Conservation (phyloP, 2,113 vertebrate genomes). For the Henicopernis longicauda region DNA sequence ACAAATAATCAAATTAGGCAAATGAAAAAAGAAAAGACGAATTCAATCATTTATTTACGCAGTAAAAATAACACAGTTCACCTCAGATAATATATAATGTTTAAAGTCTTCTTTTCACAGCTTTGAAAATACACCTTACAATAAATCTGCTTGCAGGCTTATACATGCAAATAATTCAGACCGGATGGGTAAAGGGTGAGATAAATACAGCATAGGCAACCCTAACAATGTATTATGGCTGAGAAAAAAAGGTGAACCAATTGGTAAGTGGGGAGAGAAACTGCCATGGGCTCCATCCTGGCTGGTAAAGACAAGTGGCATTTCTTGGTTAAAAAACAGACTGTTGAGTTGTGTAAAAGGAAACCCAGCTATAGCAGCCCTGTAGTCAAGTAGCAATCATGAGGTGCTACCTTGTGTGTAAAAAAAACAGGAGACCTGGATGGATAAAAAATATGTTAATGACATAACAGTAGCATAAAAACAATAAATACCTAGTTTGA, state of each 20-base stretch:
- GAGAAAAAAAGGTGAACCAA: not conserved
- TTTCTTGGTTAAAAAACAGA: not conserved
- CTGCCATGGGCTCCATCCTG: not conserved
- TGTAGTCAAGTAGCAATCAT: not conserved
- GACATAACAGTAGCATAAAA: not conserved
- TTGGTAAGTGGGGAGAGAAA: not conserved
- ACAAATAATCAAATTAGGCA: not conserved
- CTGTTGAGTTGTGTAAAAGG: not conserved
- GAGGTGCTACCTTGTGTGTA: not conserved
- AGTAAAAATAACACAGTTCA: not conserved
- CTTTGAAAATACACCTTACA: not conserved
- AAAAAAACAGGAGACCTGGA: not conserved
- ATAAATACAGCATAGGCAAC: not conserved
- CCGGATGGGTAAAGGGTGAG: not conserved
- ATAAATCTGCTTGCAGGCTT: not conserved
- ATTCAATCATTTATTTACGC: not conserved
- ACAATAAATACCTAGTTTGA: not conserved
- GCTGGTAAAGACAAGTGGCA: not conserved
- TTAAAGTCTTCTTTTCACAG: not conserved
- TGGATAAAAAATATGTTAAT: not conserved
- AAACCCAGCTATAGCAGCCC: not conserved
- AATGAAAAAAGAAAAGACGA: not conserved
- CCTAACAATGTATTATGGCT: not conserved
- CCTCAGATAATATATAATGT: not conserved
- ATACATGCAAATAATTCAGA: not conserved